Conservation (phyloP, 2,113 vertebrate genomes). For the Neolamprologus ventralis region DNA sequence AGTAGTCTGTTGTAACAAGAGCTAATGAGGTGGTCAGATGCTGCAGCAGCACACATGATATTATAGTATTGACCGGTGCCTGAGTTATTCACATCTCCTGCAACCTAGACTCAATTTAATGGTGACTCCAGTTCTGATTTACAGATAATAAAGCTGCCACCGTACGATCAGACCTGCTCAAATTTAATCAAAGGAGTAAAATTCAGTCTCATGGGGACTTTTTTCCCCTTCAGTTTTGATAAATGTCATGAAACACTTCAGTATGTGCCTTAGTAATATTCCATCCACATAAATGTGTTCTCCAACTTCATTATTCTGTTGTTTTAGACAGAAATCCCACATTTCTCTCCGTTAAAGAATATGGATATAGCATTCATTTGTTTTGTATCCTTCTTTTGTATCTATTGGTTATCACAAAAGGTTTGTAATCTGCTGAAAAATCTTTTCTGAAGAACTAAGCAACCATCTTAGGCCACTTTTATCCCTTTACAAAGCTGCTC, state of each 20-base stretch:
- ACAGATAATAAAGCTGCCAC: not conserved
- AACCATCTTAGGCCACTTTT: not conserved
- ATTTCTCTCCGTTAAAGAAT: not conserved
- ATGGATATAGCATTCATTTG: not conserved
- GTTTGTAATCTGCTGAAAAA: not conserved
- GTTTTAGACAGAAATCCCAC: not conserved
- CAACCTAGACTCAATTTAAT: not conserved
- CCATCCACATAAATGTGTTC: not conserved
- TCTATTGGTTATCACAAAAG: not conserved
- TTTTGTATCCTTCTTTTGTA: not conserved
- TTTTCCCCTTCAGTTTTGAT: not conserved
- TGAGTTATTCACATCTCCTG: slow-evolving; percentile 37
- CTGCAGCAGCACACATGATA: slow-evolving; percentile 20
- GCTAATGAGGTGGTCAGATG: slow-evolving; percentile 35
- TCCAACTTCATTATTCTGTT: not conserved
- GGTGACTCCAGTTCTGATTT: not conserved
- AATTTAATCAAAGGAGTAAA: not conserved
- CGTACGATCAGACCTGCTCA: not conserved
- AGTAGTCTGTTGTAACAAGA: slow-evolving; percentile 1
- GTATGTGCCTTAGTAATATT: not conserved
- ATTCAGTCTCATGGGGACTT: not conserved
- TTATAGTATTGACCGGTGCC: not conserved
- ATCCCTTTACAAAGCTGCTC: not conserved
- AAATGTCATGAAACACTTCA: not conserved
- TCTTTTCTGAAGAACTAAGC: not conserved